These are phyloP conservation scores for Buphagus erythrorhynchus DNA, from an alignment of 2,797 vertebrate species.

Conservation along the genomic window DNA sequence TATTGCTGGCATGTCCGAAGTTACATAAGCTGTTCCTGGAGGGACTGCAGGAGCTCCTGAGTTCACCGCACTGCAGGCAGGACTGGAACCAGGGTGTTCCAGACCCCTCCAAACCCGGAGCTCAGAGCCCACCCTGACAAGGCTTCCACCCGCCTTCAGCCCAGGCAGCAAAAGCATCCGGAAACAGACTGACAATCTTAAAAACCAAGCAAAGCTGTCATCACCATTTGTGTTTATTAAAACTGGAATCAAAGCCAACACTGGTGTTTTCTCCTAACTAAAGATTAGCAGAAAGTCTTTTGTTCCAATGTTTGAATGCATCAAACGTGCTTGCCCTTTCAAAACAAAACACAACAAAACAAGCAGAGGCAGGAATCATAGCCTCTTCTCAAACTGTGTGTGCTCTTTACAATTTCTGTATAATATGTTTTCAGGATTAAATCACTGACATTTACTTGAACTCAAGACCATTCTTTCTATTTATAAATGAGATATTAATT, in stretches of 20 bases:
- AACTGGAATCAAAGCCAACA: conserved; percentile 36
- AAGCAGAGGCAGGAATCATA: neutral
- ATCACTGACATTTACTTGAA: neutral
- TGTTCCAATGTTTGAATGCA: conserved; percentile 24
- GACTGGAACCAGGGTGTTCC: neutral
- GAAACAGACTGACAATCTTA: neutral
- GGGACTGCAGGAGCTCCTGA: neutral
- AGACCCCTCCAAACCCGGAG: neutral
- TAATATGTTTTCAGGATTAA: neutral
- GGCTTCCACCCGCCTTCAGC: neutral
- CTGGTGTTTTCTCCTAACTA: conserved; percentile 27
- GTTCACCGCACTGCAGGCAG: neutral
- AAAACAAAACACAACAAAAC: conserved; percentile 1
- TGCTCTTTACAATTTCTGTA: neutral
- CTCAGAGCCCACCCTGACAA: neutral
- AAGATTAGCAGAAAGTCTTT: conserved; percentile 37
- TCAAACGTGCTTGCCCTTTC: conserved; percentile 6
- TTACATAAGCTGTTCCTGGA: neutral
- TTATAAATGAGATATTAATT: neutral
- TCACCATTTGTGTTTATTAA: conserved; percentile 16
- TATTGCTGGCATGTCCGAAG: neutral
- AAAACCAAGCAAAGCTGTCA: conserved; percentile 23
- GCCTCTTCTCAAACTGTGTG: neutral
- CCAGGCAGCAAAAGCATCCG: neutral
- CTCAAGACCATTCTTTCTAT: neutral